phyloP scores from a whole-genome alignment of 1,140 invertebrate species.

The Neodiprion pinetum region DNA sequence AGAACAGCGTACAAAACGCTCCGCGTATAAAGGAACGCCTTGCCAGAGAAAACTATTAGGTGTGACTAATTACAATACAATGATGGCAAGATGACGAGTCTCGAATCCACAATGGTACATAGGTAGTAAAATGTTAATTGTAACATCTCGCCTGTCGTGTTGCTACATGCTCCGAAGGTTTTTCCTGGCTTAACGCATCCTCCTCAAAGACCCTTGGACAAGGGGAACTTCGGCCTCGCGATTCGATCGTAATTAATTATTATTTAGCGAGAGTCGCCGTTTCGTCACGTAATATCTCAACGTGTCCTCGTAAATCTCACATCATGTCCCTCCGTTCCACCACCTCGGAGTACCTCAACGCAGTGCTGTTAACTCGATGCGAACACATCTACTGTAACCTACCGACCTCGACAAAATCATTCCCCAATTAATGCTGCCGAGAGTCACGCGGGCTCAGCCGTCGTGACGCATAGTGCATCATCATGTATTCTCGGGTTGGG shows the following conservation, averaged over 20 bases:
- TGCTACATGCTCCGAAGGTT: background rate
- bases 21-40: no score
- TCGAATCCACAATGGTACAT: background rate
- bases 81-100: background rate
- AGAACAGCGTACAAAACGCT: no score
- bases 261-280: background rate
- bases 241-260: background rate
- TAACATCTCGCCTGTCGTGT: background rate
- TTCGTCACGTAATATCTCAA: constrained; percentile 4
- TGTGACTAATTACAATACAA: background rate
- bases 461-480: no score
- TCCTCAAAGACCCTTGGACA: background rate
- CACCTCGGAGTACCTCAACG: background rate
- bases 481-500: no score
- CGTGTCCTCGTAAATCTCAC: background rate
- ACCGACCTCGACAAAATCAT: constrained; percentile 39
- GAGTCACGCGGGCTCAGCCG: constrained; percentile 2
- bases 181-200: background rate
- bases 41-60: background rate
- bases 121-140: background rate
- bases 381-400: constrained; percentile 31
- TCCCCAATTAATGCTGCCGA: constrained; percentile 42
- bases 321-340: background rate
- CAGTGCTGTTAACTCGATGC: constrained; percentile 32
- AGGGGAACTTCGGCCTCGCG: background rate